Percentiles rank a stretch among this genome's conserved stretches.
Evolutionary conservation across 2,797 vertebrate species (phyloP).

Genomic region (Limnodromus scolopaceus): DNA sequence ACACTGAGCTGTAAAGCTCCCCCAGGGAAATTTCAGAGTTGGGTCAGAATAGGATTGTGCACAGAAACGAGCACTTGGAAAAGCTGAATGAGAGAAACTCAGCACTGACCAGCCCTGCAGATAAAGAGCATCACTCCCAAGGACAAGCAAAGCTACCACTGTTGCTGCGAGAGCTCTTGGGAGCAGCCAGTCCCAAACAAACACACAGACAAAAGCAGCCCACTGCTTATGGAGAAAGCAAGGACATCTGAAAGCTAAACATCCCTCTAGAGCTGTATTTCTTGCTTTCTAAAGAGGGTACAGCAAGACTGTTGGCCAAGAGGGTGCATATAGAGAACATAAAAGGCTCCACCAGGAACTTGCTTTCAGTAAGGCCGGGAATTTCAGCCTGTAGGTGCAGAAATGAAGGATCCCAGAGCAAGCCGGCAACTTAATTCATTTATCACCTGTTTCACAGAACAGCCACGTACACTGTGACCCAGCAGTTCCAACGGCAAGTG

Average conservation of each 20-base stretch:
- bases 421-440: neutral
- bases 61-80: neutral
- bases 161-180: neutral
- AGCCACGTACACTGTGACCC: neutral
- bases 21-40: neutral
- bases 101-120: neutral
- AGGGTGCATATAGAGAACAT: neutral
- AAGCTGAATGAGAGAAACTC: neutral
- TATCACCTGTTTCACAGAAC: neutral
- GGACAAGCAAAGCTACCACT: neutral
- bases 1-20: conserved; percentile 36
- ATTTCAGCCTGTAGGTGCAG: neutral
- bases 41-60: neutral
- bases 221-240: neutral
- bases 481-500: neutral
- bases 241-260: neutral
- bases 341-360: neutral
- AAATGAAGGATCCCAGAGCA: neutral
- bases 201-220: neutral
- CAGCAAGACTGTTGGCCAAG: neutral
- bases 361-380: neutral
- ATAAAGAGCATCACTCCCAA: neutral
- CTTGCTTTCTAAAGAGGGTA: neutral
- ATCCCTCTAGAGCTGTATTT: neutral
- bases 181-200: neutral